phyloP scores from a whole-genome alignment of 2,113 vertebrate species.

The Gnathonemus echidnorhynchus region DNA sequence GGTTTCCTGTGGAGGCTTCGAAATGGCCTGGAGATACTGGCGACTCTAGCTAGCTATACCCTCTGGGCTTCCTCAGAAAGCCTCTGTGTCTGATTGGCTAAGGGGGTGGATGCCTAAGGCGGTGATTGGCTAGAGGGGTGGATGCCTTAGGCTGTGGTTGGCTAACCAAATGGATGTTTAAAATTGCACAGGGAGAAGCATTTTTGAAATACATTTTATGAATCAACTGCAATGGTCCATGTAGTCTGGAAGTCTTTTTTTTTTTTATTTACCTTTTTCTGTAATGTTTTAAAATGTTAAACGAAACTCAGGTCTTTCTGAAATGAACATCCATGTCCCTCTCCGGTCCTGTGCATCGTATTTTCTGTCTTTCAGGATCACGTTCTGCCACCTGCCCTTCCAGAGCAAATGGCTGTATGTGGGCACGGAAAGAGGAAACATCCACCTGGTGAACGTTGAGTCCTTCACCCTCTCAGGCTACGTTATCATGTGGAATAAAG shows the following conservation, averaged over 20 bases:
- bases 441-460: slow-evolving; percentile 98
- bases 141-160: background rate
- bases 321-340: background rate
- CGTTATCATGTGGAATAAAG: slow-evolving; percentile 99
- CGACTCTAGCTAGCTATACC: background rate
- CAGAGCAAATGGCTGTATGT: slow-evolving; percentile 99
- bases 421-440: slow-evolving; percentile 92
- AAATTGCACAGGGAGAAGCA: background rate
- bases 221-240: background rate
- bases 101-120: background rate
- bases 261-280: background rate
- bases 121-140: background rate
- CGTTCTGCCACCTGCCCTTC: slow-evolving; percentile 97
- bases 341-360: background rate
- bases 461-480: slow-evolving; percentile 99
- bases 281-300: background rate
- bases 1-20: background rate
- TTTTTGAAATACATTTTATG: background rate
- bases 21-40: background rate
- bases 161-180: background rate
- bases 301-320: background rate
- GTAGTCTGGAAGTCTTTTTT: background rate
- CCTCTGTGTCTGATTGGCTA: background rate
- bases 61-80: background rate
- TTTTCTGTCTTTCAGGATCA: slow-evolving; percentile 76